Evolutionary conservation across 2,888 invertebrate genomes (phyloP).

Genomic region (Standfussiana lucernea): DNA sequence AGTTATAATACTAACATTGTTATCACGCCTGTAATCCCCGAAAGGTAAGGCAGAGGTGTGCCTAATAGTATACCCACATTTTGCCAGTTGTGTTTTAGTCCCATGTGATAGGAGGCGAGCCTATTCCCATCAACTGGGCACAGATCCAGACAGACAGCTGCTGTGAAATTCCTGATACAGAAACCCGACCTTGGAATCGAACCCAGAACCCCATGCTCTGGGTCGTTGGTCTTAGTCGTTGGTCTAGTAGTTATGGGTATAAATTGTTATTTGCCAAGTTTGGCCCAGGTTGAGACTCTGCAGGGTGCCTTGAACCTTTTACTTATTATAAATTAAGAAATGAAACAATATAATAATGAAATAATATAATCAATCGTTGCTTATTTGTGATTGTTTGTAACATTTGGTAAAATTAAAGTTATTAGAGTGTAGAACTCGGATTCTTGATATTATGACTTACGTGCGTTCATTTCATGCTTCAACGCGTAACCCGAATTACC

Average conservation of each 20-base stretch:
- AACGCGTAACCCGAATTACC: conserved; percentile 20
- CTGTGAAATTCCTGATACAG: too few relatives aligned
- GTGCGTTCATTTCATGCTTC: conserved; percentile 42
- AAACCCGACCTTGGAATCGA: too few relatives aligned
- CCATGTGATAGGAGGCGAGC: too few relatives aligned
- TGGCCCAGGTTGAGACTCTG: background rate
- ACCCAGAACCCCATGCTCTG: too few relatives aligned
- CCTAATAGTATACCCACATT: too few relatives aligned
- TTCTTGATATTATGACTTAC: conserved; percentile 23
- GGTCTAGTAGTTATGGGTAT: background rate
- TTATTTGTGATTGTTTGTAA: background rate
- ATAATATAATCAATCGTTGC: background rate
- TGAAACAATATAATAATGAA: background rate
- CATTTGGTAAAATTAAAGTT: conserved; percentile 12
- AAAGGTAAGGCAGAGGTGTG: too few relatives aligned
- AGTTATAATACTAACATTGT: background rate
- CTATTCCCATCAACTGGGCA: too few relatives aligned
- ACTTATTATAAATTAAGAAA: background rate
- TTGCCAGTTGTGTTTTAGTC: too few relatives aligned
- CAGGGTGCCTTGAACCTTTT: background rate
- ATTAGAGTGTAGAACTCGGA: conserved; percentile 44
- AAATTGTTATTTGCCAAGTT: background rate
- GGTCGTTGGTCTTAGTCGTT: too few relatives aligned
- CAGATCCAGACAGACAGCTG: too few relatives aligned
- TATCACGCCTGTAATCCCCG: too few relatives aligned